A percentile compares a stretch with the other conserved stretches of the same genome.
These are phyloP conservation scores for Phrynocephalus forsythii DNA, from an alignment of 2,797 vertebrate species.

Conservation along the genomic window DNA sequence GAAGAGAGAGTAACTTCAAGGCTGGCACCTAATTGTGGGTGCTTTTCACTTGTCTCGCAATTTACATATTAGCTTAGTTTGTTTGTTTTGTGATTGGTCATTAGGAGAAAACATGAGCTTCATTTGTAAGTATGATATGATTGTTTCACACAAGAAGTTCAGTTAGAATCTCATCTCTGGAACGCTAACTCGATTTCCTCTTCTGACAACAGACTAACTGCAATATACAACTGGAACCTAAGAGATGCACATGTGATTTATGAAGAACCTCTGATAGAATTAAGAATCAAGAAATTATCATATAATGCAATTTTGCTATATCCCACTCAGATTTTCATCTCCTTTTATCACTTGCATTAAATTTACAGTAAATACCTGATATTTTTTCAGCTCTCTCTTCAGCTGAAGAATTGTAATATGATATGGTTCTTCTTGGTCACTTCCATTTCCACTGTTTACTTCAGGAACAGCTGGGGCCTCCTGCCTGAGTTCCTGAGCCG, in stretches of 20 bases:
- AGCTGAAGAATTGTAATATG: constrained; percentile 79
- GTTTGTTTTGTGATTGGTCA: too few relatives aligned
- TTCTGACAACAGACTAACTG: too few relatives aligned
- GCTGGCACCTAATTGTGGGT: too few relatives aligned
- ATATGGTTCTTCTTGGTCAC: constrained; percentile 68
- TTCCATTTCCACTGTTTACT: constrained; percentile 41
- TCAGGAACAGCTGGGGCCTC: constrained; percentile 54
- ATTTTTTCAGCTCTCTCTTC: constrained; percentile 84
- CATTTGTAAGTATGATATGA: too few relatives aligned
- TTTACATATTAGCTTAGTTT: too few relatives aligned
- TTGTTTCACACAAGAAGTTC: too few relatives aligned
- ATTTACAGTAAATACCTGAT: constrained; percentile 80
- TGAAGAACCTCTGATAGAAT: neutral
- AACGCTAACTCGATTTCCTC: too few relatives aligned
- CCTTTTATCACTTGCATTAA: constrained; percentile 20
- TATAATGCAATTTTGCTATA: neutral
- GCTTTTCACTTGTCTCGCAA: too few relatives aligned
- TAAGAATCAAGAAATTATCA: constrained; percentile 3
- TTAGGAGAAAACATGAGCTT: too few relatives aligned
- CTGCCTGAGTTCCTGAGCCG: constrained; percentile 76
- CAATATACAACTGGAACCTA: too few relatives aligned
- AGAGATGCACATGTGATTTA: neutral
- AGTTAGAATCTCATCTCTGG: too few relatives aligned
- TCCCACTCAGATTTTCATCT: constrained; percentile 12
- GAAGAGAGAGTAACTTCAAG: too few relatives aligned